Conservation (phyloP, 2,888 invertebrate species). For the Diplolepis rosae region DNA sequence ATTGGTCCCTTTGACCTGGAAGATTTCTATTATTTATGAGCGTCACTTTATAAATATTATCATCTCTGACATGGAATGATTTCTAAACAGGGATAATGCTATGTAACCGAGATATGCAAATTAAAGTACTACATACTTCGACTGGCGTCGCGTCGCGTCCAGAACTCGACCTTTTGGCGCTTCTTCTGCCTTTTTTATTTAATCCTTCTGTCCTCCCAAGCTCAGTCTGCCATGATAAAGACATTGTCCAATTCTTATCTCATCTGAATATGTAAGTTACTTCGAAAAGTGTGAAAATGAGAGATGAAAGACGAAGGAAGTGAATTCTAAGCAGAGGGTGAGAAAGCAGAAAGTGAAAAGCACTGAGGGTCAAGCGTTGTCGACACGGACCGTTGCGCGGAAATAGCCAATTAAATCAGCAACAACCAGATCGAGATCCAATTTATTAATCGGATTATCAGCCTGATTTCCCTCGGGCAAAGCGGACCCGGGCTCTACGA, state of each 20-base stretch:
- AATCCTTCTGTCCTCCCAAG: not conserved
- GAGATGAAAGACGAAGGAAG: constrained; percentile 25
- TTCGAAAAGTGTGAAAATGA: constrained; percentile 24
- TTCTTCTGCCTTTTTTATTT: not conserved
- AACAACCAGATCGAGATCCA: constrained; percentile 62
- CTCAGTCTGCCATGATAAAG: not conserved
- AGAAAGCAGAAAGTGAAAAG: constrained; percentile 43
- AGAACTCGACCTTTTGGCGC: not conserved
- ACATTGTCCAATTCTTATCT: not conserved
- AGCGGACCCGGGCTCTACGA: constrained; percentile 54
- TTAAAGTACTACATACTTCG: not conserved
- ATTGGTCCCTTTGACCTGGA: not conserved
- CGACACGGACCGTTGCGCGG: constrained; percentile 50
- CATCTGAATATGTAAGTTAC: not conserved
- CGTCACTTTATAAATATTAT: not conserved
- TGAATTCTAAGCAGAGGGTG: constrained; percentile 38
- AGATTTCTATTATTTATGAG: not conserved
- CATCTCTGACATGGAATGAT: not conserved
- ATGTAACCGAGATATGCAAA: constrained; percentile 2
- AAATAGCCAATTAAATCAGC: constrained; percentile 69
- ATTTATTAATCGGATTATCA: constrained; percentile 73
- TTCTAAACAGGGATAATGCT: constrained; percentile 2
- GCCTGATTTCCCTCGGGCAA: constrained; percentile 71
- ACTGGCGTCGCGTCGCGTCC: constrained; percentile 4
- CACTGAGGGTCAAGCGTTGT: constrained; percentile 35